A percentile compares a stretch with the other conserved stretches of the same genome.
Conservation (phyloP, 2,888 invertebrate genomes). For the Atrina japonica region DNA sequence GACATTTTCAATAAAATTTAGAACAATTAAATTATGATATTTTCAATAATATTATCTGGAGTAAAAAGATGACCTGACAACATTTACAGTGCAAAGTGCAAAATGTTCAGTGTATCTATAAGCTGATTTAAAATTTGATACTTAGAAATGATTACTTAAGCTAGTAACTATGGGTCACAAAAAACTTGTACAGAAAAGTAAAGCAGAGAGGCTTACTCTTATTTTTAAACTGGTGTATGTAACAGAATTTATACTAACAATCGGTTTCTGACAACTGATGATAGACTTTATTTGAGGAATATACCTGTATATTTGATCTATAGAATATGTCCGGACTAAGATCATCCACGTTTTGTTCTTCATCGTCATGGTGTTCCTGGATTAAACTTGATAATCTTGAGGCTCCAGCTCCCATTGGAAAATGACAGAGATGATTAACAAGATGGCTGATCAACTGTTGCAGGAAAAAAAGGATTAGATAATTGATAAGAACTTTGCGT, state of each 20-base stretch:
- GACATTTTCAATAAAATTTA: background rate
- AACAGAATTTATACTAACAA: too few relatives aligned
- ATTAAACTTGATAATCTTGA: slow-evolving; percentile 93
- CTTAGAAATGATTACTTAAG: too few relatives aligned
- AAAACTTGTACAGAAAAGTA: too few relatives aligned
- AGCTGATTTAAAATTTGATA: too few relatives aligned
- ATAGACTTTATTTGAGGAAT: too few relatives aligned
- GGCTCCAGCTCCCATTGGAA: slow-evolving; percentile 92
- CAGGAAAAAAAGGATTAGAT: slow-evolving; percentile 11
- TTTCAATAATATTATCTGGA: background rate
- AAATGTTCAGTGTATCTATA: too few relatives aligned
- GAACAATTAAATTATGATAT: background rate
- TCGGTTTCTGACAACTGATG: too few relatives aligned
- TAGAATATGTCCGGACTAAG: slow-evolving; percentile 90
- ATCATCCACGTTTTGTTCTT: slow-evolving; percentile 81
- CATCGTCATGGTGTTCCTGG: slow-evolving; percentile 92
- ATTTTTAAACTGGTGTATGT: too few relatives aligned
- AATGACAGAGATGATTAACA: slow-evolving; percentile 95
- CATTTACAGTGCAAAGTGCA: background rate
- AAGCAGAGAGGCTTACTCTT: too few relatives aligned
- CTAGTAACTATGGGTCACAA: too few relatives aligned
- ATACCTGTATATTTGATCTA: slow-evolving; percentile 89
- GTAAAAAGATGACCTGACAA: too few relatives aligned
- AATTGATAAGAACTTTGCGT: too few relatives aligned
- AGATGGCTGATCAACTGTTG: slow-evolving; percentile 90